A percentile compares a stretch with the other conserved stretches of the same genome.
Conservation (phyloP, 2,797 vertebrate species). For the Morus bassanus region DNA sequence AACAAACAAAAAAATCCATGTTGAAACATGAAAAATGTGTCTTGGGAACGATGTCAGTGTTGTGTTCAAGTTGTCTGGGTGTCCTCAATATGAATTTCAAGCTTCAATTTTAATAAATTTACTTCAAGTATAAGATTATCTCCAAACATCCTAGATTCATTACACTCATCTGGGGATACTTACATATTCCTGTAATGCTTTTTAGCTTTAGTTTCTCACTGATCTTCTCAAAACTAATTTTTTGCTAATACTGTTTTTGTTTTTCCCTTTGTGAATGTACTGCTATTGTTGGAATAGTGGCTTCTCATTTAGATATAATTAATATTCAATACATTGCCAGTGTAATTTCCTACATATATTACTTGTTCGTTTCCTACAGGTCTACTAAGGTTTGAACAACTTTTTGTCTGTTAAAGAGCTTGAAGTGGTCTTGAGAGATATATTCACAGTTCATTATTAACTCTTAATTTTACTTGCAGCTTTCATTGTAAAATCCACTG, state of each 20-base stretch:
- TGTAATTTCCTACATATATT: neutral
- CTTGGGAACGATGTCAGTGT: neutral
- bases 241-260: neutral
- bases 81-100: neutral
- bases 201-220: neutral
- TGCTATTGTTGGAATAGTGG: neutral
- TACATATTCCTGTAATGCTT: neutral
- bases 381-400: neutral
- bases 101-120: neutral
- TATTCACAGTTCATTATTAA: neutral
- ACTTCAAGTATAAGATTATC: neutral
- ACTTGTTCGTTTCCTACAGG: neutral
- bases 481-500: neutral
- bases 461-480: neutral
- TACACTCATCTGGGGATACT: neutral
- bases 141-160: neutral
- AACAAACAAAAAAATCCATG: neutral
- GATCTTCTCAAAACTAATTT: neutral
- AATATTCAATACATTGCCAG: neutral
- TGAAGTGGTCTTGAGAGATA: neutral
- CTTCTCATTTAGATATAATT: neutral
- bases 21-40: neutral
- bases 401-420: neutral
- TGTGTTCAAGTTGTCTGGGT: neutral
- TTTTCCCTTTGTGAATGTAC: neutral